Percentiles rank a stretch among this genome's conserved stretches.
Evolutionary conservation across 2,888 invertebrate species (phyloP).

Genomic region (Trisateles emortualis): DNA sequence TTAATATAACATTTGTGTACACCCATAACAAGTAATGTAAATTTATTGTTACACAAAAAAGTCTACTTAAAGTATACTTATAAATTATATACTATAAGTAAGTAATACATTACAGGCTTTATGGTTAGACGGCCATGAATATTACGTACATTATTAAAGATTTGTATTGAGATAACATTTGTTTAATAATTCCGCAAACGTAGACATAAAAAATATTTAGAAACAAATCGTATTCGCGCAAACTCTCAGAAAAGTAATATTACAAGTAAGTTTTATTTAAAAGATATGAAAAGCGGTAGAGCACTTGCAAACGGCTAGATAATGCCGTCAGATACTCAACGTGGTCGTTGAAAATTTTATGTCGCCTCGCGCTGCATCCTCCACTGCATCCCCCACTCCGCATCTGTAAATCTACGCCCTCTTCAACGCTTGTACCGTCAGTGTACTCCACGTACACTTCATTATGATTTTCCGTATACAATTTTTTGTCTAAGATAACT

Average conservation of each 20-base stretch:
- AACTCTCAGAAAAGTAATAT: conserved; percentile 25
- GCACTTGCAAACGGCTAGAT: conserved; percentile 82
- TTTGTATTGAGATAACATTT: background rate
- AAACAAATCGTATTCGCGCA: conserved; percentile 19
- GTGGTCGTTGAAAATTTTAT: conserved; percentile 84
- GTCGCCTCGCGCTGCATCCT: conserved; percentile 79
- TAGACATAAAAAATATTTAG: conserved; percentile 10
- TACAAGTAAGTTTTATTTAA: conserved; percentile 70
- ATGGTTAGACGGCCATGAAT: background rate
- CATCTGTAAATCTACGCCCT: conserved; percentile 65
- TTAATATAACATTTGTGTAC: conserved; percentile 4
- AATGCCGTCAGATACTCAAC: conserved; percentile 80
- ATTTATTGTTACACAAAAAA: conserved; percentile 8
- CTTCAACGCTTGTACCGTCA: conserved; percentile 55
- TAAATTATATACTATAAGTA: conserved; percentile 3
- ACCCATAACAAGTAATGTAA: background rate
- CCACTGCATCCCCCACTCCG: conserved; percentile 64
- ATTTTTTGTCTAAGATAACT: background rate
- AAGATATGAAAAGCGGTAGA: conserved; percentile 76
- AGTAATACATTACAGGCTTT: background rate
- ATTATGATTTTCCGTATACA: conserved; percentile 3
- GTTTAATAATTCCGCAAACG: background rate
- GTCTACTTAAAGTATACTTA: conserved; percentile 1
- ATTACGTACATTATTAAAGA: conserved; percentile 1
- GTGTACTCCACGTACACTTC: conserved; percentile 47